Conservation (phyloP, 1,140 invertebrate genomes). For the Bacillus rossius region DNA sequence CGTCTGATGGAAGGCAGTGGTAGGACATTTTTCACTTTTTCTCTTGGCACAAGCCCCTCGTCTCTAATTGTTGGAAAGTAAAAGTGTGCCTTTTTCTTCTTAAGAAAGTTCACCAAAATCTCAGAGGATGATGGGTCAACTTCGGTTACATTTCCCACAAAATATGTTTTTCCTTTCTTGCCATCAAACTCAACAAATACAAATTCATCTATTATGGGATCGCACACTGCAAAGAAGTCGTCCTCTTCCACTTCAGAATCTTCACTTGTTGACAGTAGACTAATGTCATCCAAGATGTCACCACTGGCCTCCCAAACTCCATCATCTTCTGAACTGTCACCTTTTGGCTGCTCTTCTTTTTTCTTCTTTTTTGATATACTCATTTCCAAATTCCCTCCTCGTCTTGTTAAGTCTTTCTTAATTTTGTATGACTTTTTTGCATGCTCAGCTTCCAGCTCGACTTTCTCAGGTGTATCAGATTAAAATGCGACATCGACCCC, state of each 20-base stretch:
- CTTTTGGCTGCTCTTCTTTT: background rate
- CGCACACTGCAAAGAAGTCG: slow-evolving; percentile 1
- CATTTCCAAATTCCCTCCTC: background rate
- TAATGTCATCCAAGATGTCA: background rate
- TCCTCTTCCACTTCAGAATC: slow-evolving; percentile 7
- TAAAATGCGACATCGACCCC: too few species aligned
- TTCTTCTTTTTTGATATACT: background rate
- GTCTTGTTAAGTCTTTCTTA: background rate
- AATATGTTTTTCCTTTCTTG: slow-evolving; percentile 1
- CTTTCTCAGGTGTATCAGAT: too few species aligned
- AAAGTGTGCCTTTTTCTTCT: too few species aligned
- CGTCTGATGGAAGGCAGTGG: too few species aligned
- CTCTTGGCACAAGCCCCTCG: too few species aligned
- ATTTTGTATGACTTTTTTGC: background rate
- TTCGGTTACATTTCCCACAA: slow-evolving; percentile 1
- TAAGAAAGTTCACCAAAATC: too few species aligned
- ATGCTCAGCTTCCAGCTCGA: background rate
- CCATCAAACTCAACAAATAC: slow-evolving; percentile 1
- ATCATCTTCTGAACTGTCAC: background rate
- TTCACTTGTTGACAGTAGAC: background rate
- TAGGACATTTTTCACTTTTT: too few species aligned
- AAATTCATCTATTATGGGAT: background rate
- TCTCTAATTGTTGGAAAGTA: too few species aligned
- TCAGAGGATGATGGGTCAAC: background rate
- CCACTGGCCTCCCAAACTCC: background rate